phyloP scores from a whole-genome alignment of 2,797 vertebrate species.

The Pelochelys cantorii region DNA sequence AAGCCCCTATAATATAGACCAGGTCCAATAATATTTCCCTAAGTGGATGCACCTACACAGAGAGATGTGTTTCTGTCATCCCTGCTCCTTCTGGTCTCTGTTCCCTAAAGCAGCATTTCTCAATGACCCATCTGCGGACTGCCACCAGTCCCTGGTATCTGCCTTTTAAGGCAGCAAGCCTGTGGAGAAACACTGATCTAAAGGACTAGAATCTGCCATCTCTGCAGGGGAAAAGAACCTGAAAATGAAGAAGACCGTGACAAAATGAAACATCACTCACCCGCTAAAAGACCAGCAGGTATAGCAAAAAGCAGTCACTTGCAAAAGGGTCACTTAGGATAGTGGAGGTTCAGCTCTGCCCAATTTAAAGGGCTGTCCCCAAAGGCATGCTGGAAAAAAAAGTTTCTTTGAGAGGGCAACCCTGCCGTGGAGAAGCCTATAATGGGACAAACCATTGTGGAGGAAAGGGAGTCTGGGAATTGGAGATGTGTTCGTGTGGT shows the following conservation, averaged over 20 bases:
- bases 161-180: too few relatives aligned
- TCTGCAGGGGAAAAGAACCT: neutral
- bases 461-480: neutral
- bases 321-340: fast-evolving
- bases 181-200: neutral
- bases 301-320: neutral
- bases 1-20: neutral
- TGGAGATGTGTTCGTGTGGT: neutral
- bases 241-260: neutral
- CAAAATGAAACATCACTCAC: neutral
- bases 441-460: neutral
- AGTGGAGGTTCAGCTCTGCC: neutral
- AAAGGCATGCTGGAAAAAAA: neutral
- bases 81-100: neutral
- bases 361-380: neutral
- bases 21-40: neutral
- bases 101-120: neutral
- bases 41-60: neutral
- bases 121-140: too few relatives aligned
- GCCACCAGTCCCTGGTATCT: too few relatives aligned
- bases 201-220: neutral
- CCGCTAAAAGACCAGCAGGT: neutral
- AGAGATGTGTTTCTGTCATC: neutral
- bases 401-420: neutral
- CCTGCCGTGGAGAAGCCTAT: neutral